Base-by-base conservation (phyloP, 1,140 invertebrate species). In the Lasioglossum baleicum region DNA sequence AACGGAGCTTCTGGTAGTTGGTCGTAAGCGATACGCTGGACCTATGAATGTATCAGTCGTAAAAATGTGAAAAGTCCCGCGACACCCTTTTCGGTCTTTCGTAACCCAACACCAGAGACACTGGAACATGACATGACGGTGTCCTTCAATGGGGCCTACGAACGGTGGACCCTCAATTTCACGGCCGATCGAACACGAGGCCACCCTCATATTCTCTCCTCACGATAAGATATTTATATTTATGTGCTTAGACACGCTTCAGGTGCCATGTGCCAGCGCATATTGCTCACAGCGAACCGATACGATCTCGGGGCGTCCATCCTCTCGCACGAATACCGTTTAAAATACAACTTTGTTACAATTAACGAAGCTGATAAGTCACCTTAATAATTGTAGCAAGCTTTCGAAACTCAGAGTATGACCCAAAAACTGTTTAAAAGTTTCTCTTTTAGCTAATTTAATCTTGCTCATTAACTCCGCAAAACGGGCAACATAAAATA, bases 131-230 rank as follows among this genome's bases (percentile, higher is more conserved):
- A 53, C 68, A 48, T n/a, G 48, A 56, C 17, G 70, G 60, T 73
- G n/a, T 31, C 22, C 31, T 31, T 65, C 22, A 7, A 15, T 60
- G 72, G 56, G n/a, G 17, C 48, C 58, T n/a, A 63, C 72, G 22
- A 75, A 48, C 61, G 83, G 83, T 78, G 82, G 82, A 79, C 69
- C 83, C 80, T 87, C 84, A 87, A 90, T 90, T 90, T 90, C 89
- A 89, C 83, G 87, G 88, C 65, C 79, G 84, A 86, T 83, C 82
- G 84, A 65, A 53, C 64, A 56, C 48, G 75, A 75, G 58, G 56
- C 86, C 48, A 68, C 81, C 74, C 72, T 60, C 70, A 22, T 48
- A 31, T 71, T 67, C 64, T 26, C 70, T 51, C 26, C 17, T 20
- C 15, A 71, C n/a, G 73, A 73, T 60, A 63, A 70, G 83, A 85